Base-by-base conservation (phyloP, 2,797 vertebrate genomes). In the Champsocephalus esox region DNA sequence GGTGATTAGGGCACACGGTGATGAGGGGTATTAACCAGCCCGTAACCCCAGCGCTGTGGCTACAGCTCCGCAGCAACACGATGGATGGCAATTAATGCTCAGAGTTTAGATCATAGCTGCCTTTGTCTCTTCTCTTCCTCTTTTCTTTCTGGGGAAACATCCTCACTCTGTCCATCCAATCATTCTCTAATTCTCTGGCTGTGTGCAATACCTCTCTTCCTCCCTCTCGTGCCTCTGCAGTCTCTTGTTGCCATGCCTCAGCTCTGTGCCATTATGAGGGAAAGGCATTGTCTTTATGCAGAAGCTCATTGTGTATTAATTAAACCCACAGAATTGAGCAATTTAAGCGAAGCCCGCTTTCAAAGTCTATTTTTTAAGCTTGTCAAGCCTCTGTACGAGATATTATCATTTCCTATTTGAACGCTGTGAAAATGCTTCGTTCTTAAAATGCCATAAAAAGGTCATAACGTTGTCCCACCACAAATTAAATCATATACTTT, bases 91-190 rank as follows among this genome's bases (percentile, higher is more conserved):
- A 94, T 95, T 11, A 93, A 95, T 86, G 73, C 82, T 49, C 93
- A 76, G 92, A 93, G 93, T 96, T 97, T 95, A 96, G 94, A 96
- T 96, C 95, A 96, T 96, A 93, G 95, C 94, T 77, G 63, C 50
- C 70, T 87, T 81, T 84, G 86, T 80, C 70, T 70, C 52, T 43
- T 55, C 12, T 75, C 38, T 46, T 80, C 57, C 12, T 34, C 57
- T 46, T 54, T 71, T 78, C 57, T 74, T 56, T 76, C 50, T 64
- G 41, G 51, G 34, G 72, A 69, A 73, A 62, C 65, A 11, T 73
- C 66, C 67, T 63, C 66, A 24, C 44, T 72, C 70, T 32, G 5
- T 69, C 71, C 66, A 50, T 71, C 76, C 56, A 19, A 57, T 57
- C 56, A n/a, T 34, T 66, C 62, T 60, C 21, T 70, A 12, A 2